phyloP scores from a whole-genome alignment of 2,888 invertebrate species.

The Caenorhabditis becei region DNA sequence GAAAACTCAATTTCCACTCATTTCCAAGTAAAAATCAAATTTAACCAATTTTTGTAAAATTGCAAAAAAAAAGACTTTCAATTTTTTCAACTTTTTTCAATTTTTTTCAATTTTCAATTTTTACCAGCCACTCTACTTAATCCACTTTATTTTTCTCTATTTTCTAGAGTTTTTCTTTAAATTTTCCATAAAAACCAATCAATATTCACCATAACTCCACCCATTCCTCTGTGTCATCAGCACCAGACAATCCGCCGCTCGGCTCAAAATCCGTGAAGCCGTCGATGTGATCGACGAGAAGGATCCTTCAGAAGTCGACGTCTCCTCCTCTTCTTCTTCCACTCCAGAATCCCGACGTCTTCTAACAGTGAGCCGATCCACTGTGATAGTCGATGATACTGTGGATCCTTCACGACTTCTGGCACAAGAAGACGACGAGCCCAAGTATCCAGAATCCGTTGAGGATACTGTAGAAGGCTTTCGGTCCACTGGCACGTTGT shows the following conservation, averaged over 20 bases:
- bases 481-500: constrained; percentile 16
- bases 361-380: constrained; percentile 23
- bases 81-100: too few relatives aligned
- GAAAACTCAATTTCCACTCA: background rate
- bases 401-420: constrained; percentile 54
- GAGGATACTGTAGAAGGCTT: constrained; percentile 41
- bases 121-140: too few relatives aligned
- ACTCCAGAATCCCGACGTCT: background rate
- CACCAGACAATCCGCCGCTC: constrained; percentile 55
- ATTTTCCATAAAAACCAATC: too few relatives aligned
- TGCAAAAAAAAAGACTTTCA: background rate
- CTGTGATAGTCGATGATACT: constrained; percentile 25
- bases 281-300: constrained; percentile 52
- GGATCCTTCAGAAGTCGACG: background rate
- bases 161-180: too few relatives aligned
- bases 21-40: background rate
- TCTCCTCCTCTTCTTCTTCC: background rate
- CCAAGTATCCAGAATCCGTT: constrained; percentile 56
- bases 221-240: constrained; percentile 60
- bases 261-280: constrained; percentile 39
- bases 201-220: constrained; percentile 53
- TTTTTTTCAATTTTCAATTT: too few relatives aligned
- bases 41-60: background rate
- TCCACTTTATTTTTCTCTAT: too few relatives aligned
- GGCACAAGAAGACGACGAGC: constrained; percentile 32